A percentile compares a stretch with the other conserved stretches of the same genome.
Conservation (phyloP, 2,797 vertebrate species). For the Etheostoma perlongum region DNA sequence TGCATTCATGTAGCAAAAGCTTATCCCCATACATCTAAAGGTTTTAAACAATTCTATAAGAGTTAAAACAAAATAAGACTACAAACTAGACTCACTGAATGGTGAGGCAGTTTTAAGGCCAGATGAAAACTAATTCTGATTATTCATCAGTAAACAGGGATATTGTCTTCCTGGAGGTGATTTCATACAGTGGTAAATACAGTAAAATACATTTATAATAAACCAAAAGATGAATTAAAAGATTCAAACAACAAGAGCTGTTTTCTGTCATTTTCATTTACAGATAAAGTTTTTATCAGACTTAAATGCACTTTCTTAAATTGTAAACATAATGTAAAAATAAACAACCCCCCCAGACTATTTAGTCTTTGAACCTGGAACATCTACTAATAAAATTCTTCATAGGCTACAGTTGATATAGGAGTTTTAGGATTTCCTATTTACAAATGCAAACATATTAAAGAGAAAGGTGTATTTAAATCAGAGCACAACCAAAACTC, state of each 20-base stretch:
- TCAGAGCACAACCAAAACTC: not conserved
- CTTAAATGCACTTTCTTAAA: not conserved
- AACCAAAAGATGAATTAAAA: slow-evolving; percentile 5
- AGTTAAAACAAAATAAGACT: not conserved
- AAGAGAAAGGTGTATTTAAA: not conserved
- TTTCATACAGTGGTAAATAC: not conserved
- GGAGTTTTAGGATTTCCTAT: not conserved
- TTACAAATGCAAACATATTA: not conserved
- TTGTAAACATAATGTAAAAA: too few relatives aligned
- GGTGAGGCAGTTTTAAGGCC: not conserved
- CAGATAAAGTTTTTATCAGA: not conserved
- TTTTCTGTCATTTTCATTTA: not conserved
- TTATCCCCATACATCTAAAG: not conserved
- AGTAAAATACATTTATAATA: not conserved
- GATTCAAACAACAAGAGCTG: not conserved
- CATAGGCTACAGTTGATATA: not conserved
- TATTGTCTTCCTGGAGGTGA: not conserved
- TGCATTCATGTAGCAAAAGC: not conserved
- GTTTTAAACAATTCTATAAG: not conserved
- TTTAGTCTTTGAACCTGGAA: not conserved
- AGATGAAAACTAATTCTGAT: not conserved
- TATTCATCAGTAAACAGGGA: not conserved
- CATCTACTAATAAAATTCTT: not conserved
- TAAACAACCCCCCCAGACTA: too few relatives aligned
- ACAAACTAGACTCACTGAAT: not conserved